phyloP scores from a whole-genome alignment of 2,797 vertebrate genomes.

The Anguilla anguilla region DNA sequence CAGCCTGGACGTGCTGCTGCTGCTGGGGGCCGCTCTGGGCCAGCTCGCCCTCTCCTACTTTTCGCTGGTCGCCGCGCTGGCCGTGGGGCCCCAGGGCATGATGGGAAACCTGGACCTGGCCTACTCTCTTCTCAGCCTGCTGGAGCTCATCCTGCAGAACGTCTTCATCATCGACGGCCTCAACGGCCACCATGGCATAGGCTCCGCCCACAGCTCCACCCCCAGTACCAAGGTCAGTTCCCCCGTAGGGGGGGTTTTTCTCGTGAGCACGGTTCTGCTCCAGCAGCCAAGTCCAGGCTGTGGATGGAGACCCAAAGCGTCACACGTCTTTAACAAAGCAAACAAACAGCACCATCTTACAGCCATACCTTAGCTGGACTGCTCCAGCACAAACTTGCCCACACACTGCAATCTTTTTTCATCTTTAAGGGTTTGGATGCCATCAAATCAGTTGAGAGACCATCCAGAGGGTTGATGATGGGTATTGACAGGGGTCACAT shows the following conservation, averaged over 20 bases:
- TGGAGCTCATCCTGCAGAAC: conserved; percentile 85
- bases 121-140: conserved; percentile 80
- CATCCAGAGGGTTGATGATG: too few relatives aligned
- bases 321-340: not conserved
- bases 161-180: conserved; percentile 88
- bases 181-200: conserved; percentile 61
- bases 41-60: conserved; percentile 83
- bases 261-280: not conserved
- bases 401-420: too few relatives aligned
- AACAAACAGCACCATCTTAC: too few relatives aligned
- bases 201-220: not conserved
- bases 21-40: conserved; percentile 79
- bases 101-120: conserved; percentile 79
- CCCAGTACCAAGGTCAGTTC: conserved; percentile 12
- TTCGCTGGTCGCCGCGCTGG: conserved; percentile 83
- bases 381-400: not conserved
- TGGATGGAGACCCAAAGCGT: not conserved
- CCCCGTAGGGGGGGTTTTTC: not conserved
- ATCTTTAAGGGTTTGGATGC: not conserved
- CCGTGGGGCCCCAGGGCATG: conserved; percentile 52
- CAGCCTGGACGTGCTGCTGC: conserved; percentile 82
- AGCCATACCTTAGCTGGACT: not conserved
- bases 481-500: not conserved
- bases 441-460: too few relatives aligned
- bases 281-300: not conserved